Evolutionary conservation across 2,888 invertebrate genomes (phyloP).

Genomic region (Caenorhabditis drosophilae): DNA sequence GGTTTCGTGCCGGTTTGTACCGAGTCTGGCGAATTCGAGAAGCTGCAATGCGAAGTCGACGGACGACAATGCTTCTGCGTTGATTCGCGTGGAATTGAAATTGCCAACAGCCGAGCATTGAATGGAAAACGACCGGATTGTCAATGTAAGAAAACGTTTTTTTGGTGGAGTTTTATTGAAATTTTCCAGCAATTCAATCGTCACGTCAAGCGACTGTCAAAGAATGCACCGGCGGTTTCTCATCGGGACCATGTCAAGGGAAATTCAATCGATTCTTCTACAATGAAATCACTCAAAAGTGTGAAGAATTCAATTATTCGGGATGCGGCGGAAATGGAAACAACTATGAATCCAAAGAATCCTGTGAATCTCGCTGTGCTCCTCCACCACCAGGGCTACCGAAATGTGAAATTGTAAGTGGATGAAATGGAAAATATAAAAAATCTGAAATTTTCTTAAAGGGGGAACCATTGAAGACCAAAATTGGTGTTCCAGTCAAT

Average conservation of each 20-base stretch:
- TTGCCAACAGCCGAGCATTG: constrained; percentile 63
- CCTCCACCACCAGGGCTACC: constrained; percentile 46
- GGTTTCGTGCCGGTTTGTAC: constrained; percentile 71
- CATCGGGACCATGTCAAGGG: constrained; percentile 61
- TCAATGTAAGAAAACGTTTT: constrained; percentile 45
- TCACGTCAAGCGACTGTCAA: constrained; percentile 49
- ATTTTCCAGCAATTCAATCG: constrained; percentile 52
- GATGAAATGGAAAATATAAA: neutral
- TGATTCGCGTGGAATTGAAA: constrained; percentile 63
- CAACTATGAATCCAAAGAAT: constrained; percentile 60
- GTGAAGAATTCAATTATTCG: constrained; percentile 51
- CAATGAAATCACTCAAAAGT: constrained; percentile 55
- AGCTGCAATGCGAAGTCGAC: constrained; percentile 70
- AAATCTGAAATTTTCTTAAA: constrained; percentile 3
- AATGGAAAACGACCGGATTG: constrained; percentile 62
- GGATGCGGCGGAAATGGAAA: constrained; percentile 69
- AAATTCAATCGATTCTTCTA: constrained; percentile 59
- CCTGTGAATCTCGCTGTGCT: constrained; percentile 56
- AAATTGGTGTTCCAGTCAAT: constrained; percentile 55
- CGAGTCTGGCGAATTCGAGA: constrained; percentile 68
- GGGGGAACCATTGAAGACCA: constrained; percentile 54
- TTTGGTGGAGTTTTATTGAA: neutral
- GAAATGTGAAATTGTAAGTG: constrained; percentile 35
- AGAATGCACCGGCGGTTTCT: constrained; percentile 57
- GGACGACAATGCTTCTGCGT: constrained; percentile 72